Evolutionary conservation across 2,888 invertebrate species (phyloP).

Genomic region (Tenthredo amoena): DNA sequence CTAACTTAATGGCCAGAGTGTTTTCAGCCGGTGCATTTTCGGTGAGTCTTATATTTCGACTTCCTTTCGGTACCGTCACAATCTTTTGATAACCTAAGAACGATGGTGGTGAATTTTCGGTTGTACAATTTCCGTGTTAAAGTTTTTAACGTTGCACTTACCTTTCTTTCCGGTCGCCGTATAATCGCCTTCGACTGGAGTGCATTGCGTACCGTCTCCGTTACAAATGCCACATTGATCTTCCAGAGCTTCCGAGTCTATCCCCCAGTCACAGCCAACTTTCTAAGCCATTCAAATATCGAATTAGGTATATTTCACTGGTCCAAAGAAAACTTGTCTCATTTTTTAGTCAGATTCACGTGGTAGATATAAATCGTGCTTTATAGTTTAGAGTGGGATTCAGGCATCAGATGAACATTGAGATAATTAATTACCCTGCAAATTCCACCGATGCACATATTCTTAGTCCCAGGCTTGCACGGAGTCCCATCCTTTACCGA

Average conservation of each 20-base stretch:
- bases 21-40: conserved; percentile 83
- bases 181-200: conserved; percentile 83
- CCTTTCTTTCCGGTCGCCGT: conserved; percentile 78
- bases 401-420: neutral
- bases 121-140: neutral
- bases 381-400: neutral
- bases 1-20: conserved; percentile 87
- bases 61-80: conserved; percentile 85
- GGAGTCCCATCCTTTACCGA: conserved; percentile 92
- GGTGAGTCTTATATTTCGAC: conserved; percentile 88
- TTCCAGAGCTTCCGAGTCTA: conserved; percentile 89
- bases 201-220: conserved; percentile 90
- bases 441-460: conserved; percentile 90
- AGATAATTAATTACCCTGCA: conserved; percentile 82
- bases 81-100: conserved; percentile 82
- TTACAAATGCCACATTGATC: conserved; percentile 93
- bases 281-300: conserved; percentile 81
- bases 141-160: conserved; percentile 61
- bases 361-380: neutral
- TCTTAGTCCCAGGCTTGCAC: conserved; percentile 88
- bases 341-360: neutral
- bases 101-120: conserved; percentile 36
- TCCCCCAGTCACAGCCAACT: conserved; percentile 95
- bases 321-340: conserved; percentile 33
- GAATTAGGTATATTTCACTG: neutral